These are phyloP conservation scores for Drosophila hydei DNA, from an alignment of 1,140 invertebrate genomes.

Conservation along the genomic window DNA sequence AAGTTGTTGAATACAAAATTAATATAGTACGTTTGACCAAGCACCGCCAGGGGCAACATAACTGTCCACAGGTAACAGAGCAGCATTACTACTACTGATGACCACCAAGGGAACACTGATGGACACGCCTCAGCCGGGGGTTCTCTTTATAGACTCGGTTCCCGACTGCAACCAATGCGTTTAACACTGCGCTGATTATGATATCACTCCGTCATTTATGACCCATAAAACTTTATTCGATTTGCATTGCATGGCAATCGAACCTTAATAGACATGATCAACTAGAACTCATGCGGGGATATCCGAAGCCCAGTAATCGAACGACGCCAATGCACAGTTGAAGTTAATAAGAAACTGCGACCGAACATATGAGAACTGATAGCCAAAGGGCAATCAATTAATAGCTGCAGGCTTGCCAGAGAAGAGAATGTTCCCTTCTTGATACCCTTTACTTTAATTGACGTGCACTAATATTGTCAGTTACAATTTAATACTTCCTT, in stretches of 20 bases:
- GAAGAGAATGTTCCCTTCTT: no score
- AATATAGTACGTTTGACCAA: slow-evolving; percentile 62
- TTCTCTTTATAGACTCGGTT: slow-evolving; percentile 57
- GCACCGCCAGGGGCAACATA: slow-evolving; percentile 36
- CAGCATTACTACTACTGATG: slow-evolving; percentile 37
- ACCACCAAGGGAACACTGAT: slow-evolving; percentile 1
- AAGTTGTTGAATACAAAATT: slow-evolving; percentile 70
- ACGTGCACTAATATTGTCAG: no score
- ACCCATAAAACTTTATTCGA: slow-evolving; percentile 17
- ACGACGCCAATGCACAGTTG: no score
- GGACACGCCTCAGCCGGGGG: slow-evolving; percentile 12
- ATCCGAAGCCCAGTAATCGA: no score
- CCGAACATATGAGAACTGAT: no score
- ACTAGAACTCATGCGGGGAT: neutral
- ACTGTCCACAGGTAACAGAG: slow-evolving; percentile 37
- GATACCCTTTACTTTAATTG: no score
- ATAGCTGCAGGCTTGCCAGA: no score
- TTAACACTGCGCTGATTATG: slow-evolving; percentile 16
- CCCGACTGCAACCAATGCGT: slow-evolving; percentile 14
- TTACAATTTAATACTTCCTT: no score
- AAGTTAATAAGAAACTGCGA: no score
- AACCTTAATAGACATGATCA: neutral
- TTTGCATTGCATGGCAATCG: neutral
- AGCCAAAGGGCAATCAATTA: no score
- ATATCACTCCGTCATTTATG: slow-evolving; percentile 5